Evolutionary conservation across 2,888 invertebrate species (phyloP), one percentile per base, ranked within the genome.

Genomic region (Dryocosmus kuriphilus): DNA sequence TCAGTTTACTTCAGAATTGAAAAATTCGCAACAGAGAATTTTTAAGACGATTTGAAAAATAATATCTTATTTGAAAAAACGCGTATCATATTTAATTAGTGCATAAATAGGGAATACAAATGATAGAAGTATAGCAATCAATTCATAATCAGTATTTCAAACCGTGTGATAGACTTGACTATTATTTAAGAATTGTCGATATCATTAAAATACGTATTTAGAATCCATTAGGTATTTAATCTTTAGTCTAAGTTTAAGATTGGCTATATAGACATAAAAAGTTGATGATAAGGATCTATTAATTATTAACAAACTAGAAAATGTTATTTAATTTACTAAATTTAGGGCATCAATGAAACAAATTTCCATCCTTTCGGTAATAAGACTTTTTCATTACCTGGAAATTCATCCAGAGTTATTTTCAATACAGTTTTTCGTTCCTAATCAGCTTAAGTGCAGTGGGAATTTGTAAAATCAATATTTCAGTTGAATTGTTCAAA

Each of bases 91-190:
- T 51, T 51, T n/a, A 51, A 51, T n/a, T 51, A 51, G 51, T 22
- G 22, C 9, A 55, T 55, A 55, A 55, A 55, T 55, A 3, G 9
- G n/a, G 9, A 55, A 55, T 55, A 3, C 9, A 55, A 55, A 55
- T 55, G 9, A 5, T 22, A 55, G 51, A 22, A 55, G 9, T 55
- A 2, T 55, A 22, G 51, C 22, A 22, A 55, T 22, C 22, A 55
- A 55, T 63, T 63, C 35, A 67, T 41, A 11, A 27, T 67, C 27
- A 67, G 67, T 67, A 46, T 67, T 67, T 41, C 9, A 46, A 67
- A 67, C 46, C 11, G 38, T 65, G 65, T 65, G 65, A 65, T 67
- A 67, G 46, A 35, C 63, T 35, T 19, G 67, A 67, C 67, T 67
- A 30, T 19, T 67, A 46, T 19, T 24, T 4, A 24, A 67, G 5